Evolutionary conservation across 2,113 vertebrate genomes (phyloP), one percentile per base, ranked within the genome.

Genomic region (Danionella cerebrum): DNA sequence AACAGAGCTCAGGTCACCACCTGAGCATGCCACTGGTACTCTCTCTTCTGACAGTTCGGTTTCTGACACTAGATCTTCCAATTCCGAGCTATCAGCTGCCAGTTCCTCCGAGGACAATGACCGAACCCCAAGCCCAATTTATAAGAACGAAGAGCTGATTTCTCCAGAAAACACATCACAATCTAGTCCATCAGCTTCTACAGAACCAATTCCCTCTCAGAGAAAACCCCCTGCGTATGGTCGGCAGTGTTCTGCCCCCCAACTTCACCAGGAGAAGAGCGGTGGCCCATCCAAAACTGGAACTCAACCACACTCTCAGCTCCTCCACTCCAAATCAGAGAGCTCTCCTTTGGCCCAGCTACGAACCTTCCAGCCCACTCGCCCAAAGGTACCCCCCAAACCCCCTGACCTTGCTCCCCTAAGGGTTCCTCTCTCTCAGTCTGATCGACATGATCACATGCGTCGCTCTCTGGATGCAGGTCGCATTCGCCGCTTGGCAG

Each of bases 211-310:
- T n/a, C 19, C 51, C 31, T 13, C 57, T 13, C 71, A 74, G 48
- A 72, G 71, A 33, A 80, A 80, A 53, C 78, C 78, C 35, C 81
- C 81, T 3, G 75, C 79, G 1, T 83, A 83, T 53, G 72, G 76
- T 1, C 69, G 81, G 3, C 81, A 83, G 60, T 77, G 79, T 54
- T 83, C 81, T 18, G 81, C 81, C 24, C 81, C 81, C 1, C 81
- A 81, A 24, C 73, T 78, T 11, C 81, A 83, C 51, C 71, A 74
- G 14, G 74, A 78, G 42, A 79, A 69, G 4, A n/a, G 70, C 16
- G 44, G 31, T 14, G 6, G 31, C 10, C 52, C 62, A 27, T 36
- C 52, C 58, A 68, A 44, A 25, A 19, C 54, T 33, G 13, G 33
- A 1, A 24, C 35, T 25, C 74, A 67, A 21, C 55, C 63, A 8